Conservation (phyloP, 2,113 vertebrate genomes). For the Oreochromis tanganicae region DNA sequence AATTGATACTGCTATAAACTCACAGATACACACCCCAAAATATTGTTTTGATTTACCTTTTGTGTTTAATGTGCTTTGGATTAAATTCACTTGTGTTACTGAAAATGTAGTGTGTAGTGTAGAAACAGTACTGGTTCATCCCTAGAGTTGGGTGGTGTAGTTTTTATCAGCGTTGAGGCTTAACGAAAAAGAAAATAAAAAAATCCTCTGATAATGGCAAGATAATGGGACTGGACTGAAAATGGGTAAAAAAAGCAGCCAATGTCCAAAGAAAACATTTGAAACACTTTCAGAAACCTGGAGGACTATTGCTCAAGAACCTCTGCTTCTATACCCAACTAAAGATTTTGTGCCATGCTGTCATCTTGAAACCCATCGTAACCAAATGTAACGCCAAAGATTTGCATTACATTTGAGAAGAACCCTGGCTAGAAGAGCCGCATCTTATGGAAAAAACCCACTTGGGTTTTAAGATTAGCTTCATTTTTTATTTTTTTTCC, state of each 20-base stretch:
- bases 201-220: not conserved
- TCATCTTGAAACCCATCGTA: not conserved
- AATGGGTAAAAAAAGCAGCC: not conserved
- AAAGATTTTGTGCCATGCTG: not conserved
- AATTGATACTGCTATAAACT: not conserved
- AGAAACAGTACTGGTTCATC: not conserved
- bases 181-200: not conserved
- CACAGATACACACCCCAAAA: not conserved
- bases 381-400: not conserved
- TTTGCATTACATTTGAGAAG: not conserved
- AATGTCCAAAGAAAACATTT: not conserved
- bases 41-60: not conserved
- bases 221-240: not conserved
- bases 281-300: not conserved
- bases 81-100: not conserved
- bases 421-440: not conserved
- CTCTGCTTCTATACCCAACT: not conserved
- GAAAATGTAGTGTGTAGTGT: not conserved
- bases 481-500: slow-evolving; percentile 3
- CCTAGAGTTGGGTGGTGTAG: not conserved
- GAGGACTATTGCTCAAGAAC: not conserved
- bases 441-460: not conserved
- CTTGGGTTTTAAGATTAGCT: not conserved
- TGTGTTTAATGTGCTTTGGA: not conserved
- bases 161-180: not conserved